Base-by-base conservation (phyloP, 2,113 vertebrate species). In the Lepus americanus region DNA sequence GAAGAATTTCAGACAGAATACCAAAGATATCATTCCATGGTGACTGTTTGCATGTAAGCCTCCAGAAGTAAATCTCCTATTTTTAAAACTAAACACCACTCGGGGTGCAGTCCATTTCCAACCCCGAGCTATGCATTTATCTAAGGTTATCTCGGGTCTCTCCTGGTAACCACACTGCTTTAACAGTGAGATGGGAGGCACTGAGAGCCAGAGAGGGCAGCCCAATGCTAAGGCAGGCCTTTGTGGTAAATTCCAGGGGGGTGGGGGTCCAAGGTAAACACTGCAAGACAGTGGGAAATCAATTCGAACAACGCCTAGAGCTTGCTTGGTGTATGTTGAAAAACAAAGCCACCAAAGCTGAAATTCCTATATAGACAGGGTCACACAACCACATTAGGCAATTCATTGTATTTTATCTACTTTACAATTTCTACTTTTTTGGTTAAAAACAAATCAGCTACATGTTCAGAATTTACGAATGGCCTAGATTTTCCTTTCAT, bases 401-500 rank as follows among this genome's bases (percentile, higher is more conserved):
- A 66, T 70, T 89, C 2, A 33, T 36, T 49, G 69, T 2, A 59
- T 61, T 51, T 90, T 76, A 10, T 53, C 55, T 74, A 84, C 31
- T 83, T 66, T 79, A 49, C 17, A 83, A 33, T 69, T 72, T 87
- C 31, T 84, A 55, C 10, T 92, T 82, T 17, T 87, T 87, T 74
- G 12, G 2, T 78, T 10, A 53, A 66, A 88, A 82, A n/a, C 55
- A 76, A 63, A 67, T 36, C 36, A 82, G 25, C 16, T 59, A 76
- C 49, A 1, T 51, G 7, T 74, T 53, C 63, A 93, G 49, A n/a
- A 51, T 78, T 79, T 89, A 70, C 74, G 59, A 79, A 87, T 17
- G 4, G 0, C 49, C 59, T 72, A 69, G 22, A 53, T 89, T 33
- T 69, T 87, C 14, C 83, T 94, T 90, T 78, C 55, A 79, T 90